These are phyloP conservation scores for Dendrolimus pini DNA, from an alignment of 2,888 invertebrate species.

Conservation along the genomic window DNA sequence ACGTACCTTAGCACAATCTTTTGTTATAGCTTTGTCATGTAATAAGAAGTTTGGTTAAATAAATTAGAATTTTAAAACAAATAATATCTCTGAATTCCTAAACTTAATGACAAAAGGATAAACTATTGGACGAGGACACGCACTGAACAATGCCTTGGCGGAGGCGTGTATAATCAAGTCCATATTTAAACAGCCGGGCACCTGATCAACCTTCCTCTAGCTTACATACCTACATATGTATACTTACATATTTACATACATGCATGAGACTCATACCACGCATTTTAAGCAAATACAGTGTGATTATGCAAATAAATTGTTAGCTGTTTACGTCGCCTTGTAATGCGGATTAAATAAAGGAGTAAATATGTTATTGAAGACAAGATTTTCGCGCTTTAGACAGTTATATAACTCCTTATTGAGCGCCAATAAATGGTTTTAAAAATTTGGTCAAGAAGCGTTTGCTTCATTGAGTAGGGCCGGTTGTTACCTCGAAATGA, in stretches of 20 bases:
- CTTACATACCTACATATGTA: conserved; percentile 40
- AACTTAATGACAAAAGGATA: conserved; percentile 2
- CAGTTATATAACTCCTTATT: too few relatives aligned
- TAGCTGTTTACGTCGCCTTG: background rate
- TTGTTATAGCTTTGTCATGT: too few relatives aligned
- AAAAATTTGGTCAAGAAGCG: too few relatives aligned
- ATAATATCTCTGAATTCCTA: background rate
- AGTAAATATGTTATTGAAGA: too few relatives aligned
- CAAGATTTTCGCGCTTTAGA: too few relatives aligned
- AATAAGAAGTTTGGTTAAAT: background rate
- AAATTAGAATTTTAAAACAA: background rate
- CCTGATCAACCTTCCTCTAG: conserved; percentile 41
- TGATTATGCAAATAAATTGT: conserved; percentile 11
- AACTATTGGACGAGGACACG: background rate
- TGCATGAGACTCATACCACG: conserved; percentile 12
- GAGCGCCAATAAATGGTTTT: too few relatives aligned
- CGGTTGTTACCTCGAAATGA: too few relatives aligned
- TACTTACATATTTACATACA: conserved; percentile 21
- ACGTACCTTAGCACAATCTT: too few relatives aligned
- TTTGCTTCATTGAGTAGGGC: too few relatives aligned
- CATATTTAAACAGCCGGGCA: conserved; percentile 46
- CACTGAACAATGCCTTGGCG: conserved; percentile 23
- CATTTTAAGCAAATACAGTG: conserved; percentile 17
- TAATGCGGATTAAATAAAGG: background rate
- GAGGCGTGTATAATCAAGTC: conserved; percentile 28